Conservation (phyloP, 2,113 vertebrate species). For the Ctenodactylus gundi region DNA sequence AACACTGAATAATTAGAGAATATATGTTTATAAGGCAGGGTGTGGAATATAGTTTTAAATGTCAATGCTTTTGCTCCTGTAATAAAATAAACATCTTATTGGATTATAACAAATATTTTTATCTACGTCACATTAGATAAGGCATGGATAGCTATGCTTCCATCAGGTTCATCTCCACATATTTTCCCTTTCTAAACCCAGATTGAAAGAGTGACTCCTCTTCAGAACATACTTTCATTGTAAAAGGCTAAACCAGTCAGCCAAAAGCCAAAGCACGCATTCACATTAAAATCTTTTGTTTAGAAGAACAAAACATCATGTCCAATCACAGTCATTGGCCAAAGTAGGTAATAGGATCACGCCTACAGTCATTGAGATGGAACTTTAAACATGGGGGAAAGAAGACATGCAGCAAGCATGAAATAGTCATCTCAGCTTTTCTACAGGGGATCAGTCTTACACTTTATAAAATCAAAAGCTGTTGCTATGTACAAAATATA, state of each 20-base stretch:
- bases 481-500: background rate
- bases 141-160: background rate
- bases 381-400: background rate
- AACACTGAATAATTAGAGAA: background rate
- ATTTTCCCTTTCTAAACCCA: background rate
- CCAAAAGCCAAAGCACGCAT: background rate
- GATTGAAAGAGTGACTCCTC: background rate
- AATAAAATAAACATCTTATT: background rate
- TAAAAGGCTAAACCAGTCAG: background rate
- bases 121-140: background rate
- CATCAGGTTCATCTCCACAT: background rate
- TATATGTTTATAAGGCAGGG: background rate
- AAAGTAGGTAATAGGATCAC: background rate
- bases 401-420: background rate
- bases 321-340: background rate
- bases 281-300: background rate
- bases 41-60: background rate
- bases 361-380: background rate
- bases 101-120: background rate
- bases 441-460: background rate
- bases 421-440: constrained; percentile 13
- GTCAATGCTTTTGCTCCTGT: background rate
- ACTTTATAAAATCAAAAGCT: background rate
- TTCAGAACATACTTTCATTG: background rate
- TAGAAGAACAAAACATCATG: background rate